These are phyloP conservation scores for Chrysemys picta DNA, from an alignment of 2,113 vertebrate genomes.

Conservation along the genomic window DNA sequence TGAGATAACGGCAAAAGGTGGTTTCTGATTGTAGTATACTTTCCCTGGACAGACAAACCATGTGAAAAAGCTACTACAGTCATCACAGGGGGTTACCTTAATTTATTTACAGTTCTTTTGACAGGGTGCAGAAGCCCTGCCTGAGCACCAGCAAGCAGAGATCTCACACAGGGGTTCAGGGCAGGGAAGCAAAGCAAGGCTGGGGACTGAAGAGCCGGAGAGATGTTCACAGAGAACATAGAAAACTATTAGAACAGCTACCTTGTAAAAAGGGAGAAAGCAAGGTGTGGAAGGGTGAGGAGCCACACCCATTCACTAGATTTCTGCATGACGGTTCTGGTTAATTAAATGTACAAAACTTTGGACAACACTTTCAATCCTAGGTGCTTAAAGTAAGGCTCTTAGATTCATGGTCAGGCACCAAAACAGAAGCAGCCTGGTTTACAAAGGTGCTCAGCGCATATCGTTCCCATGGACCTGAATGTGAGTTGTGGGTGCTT, in stretches of 20 bases:
- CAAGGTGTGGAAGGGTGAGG: neutral
- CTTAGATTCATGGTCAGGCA: neutral
- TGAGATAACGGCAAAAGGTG: neutral
- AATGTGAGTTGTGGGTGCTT: neutral
- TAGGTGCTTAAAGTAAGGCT: neutral
- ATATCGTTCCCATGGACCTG: neutral
- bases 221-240: neutral
- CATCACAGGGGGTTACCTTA: neutral
- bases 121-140: neutral
- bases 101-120: conserved; percentile 1
- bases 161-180: neutral
- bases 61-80: conserved; percentile 7
- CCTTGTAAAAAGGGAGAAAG: neutral
- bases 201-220: neutral
- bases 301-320: neutral
- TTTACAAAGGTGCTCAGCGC: neutral
- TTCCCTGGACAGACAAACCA: neutral
- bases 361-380: neutral
- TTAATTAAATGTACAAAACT: conserved; percentile 28
- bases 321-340: neutral
- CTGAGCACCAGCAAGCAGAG: neutral
- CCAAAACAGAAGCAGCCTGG: neutral
- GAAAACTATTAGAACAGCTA: neutral
- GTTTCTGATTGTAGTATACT: neutral
- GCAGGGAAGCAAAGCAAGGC: neutral